Conservation (phyloP, 2,888 invertebrate species). For the Spicauda simplicius region DNA sequence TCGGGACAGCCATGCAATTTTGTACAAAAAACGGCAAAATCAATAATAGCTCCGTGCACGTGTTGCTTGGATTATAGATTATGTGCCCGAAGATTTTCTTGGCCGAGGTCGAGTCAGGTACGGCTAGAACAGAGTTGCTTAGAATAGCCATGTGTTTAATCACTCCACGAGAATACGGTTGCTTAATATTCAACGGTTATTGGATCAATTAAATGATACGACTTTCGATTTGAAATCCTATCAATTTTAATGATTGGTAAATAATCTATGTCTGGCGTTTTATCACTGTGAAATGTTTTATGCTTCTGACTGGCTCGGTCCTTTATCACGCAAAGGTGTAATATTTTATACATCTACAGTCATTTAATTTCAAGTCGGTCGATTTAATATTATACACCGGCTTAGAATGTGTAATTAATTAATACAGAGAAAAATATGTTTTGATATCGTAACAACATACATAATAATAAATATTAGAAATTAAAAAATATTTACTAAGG, state of each 20-base stretch:
- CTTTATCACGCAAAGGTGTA: conserved; percentile 12
- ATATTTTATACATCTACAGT: conserved; percentile 5
- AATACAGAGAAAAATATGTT: neutral
- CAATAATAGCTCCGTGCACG: conserved; percentile 83
- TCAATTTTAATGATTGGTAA: conserved; percentile 36
- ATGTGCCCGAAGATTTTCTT: conserved; percentile 80
- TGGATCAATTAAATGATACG: conserved; percentile 37
- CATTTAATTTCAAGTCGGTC: conserved; percentile 1
- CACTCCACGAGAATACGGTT: conserved; percentile 25
- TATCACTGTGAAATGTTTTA: conserved; percentile 30
- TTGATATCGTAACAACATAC: neutral
- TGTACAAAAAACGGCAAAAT: conserved; percentile 82
- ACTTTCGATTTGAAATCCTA: conserved; percentile 34
- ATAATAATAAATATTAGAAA: neutral
- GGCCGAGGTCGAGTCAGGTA: conserved; percentile 74
- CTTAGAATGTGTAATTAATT: neutral
- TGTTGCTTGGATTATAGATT: conserved; percentile 84
- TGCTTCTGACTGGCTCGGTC: conserved; percentile 20
- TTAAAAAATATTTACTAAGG: neutral
- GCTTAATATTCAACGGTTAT: conserved; percentile 37
- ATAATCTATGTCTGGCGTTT: conserved; percentile 31
- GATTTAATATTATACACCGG: neutral
- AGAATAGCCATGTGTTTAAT: conserved; percentile 47
- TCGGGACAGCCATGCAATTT: conserved; percentile 78
- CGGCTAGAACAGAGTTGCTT: conserved; percentile 50